Conservation (phyloP, 2,113 vertebrate species). For the Leuciscus idus region DNA sequence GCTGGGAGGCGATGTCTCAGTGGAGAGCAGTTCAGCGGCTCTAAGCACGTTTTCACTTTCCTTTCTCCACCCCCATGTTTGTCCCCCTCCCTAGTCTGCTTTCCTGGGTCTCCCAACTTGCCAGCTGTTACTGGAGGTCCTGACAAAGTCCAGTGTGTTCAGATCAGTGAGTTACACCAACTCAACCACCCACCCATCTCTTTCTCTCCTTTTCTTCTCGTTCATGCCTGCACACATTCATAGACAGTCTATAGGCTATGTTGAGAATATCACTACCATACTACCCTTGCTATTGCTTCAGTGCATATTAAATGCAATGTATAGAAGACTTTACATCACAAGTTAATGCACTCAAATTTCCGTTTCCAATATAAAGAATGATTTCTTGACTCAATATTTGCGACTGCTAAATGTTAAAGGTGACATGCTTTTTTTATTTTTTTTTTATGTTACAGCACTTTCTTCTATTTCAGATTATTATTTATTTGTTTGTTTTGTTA, state of each 20-base stretch:
- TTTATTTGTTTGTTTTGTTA: too few relatives aligned
- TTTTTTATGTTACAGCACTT: too few relatives aligned
- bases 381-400: neutral
- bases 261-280: neutral
- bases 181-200: slow-evolving; percentile 51
- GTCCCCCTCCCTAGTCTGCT: slow-evolving; percentile 68
- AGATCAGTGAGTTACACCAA: slow-evolving; percentile 85
- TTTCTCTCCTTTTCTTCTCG: neutral
- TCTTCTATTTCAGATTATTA: too few relatives aligned
- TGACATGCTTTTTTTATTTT: too few relatives aligned
- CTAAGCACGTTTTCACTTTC: slow-evolving; percentile 90
- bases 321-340: too few relatives aligned
- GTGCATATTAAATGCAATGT: too few relatives aligned
- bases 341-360: neutral
- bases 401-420: neutral
- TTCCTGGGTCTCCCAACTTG: slow-evolving; percentile 84
- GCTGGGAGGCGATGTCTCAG: neutral
- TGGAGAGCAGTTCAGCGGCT: slow-evolving; percentile 59
- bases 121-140: slow-evolving; percentile 97
- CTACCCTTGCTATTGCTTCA: neutral
- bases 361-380: neutral
- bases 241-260: neutral
- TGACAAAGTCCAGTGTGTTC: slow-evolving; percentile 78
- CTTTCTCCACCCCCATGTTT: slow-evolving; percentile 76
- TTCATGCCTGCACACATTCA: slow-evolving; percentile 5